Evolutionary conservation across 2,113 vertebrate species (phyloP), one percentile per base, ranked within the genome.

Genomic region (Apistogramma diplotaenia): DNA sequence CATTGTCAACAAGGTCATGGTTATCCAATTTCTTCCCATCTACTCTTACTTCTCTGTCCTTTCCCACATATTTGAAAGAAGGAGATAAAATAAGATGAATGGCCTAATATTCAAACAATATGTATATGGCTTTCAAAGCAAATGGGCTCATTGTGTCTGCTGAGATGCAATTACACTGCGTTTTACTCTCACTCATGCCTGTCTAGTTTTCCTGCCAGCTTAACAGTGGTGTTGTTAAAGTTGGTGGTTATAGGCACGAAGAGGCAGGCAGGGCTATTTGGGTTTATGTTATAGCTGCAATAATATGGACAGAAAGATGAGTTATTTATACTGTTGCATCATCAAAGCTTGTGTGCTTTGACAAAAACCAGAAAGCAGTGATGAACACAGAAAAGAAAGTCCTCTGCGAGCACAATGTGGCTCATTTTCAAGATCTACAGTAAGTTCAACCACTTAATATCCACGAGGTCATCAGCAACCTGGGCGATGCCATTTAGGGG

Each of bases 111-210:
- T 55, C 46, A 46, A 60, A 78, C 77, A 10, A 43, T 18, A 18
- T 31, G 37, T 62, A 62, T 77, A 46, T 54, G 49, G 54, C 74
- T 80, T 61, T 88, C 57, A 31, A 8, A 43, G 4, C 70, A 70
- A 77, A 76, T 57, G 35, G 40, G 18, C 37, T 67, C 74, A 57
- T 87, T 87, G 61, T 72, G 23, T 73, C 55, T 54, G 55, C 58
- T 2, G 2, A 78, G 51, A 72, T 35, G 33, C 71, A 85, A 79
- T 85, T 55, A 67, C 23, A 19, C 37, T 18, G 29, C 31, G 10
- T 9, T 72, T 58, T 33, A 56, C 18, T 49, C 21, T 53, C 18
- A 16, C 57, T 76, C 35, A 12, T 27, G 25, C 15, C 4, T 74
- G n/a, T 65, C 54, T 62, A 78, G 73, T 76, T 75, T 72, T 31